These are phyloP conservation scores for Gymnodraco acuticeps DNA, from an alignment of 2,797 vertebrate genomes.

Conservation along the genomic window DNA sequence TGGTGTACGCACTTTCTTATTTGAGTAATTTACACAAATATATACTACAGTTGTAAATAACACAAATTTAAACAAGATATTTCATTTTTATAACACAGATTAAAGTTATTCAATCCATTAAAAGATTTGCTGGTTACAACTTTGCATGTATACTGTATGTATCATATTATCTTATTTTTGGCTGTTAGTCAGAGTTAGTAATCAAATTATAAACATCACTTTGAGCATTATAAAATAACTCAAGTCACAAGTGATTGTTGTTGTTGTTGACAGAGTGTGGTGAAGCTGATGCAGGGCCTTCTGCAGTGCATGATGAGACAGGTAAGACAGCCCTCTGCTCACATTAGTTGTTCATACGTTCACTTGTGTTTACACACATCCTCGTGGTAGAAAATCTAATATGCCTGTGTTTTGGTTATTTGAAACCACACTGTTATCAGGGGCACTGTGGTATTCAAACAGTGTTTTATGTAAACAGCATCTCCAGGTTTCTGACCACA, in stretches of 20 bases:
- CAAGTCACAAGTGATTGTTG: conserved; percentile 6
- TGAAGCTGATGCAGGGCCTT: conserved; percentile 98
- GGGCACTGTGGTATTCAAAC: conserved; percentile 1
- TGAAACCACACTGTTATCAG: conserved; percentile 13
- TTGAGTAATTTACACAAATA: not conserved
- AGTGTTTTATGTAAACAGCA: conserved; percentile 12
- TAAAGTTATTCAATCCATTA: not conserved
- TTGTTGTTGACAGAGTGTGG: conserved; percentile 90
- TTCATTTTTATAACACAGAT: not conserved
- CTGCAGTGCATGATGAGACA: conserved; percentile 99
- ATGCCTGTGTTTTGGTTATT: not conserved
- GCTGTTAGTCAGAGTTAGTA: not conserved
- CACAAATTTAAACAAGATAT: not conserved
- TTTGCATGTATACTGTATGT: not conserved
- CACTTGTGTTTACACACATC: not conserved
- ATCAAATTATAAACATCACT: not conserved
- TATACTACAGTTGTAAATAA: not conserved
- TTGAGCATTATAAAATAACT: not conserved
- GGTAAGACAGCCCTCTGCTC: conserved; percentile 78
- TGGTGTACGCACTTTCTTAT: not conserved
- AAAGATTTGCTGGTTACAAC: not conserved
- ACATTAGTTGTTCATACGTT: not conserved
- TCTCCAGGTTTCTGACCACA: not conserved
- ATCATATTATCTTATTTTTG: not conserved
- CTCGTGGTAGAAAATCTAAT: not conserved